Percentiles rank a stretch among this genome's conserved stretches.
phyloP scores from a whole-genome alignment of 2,797 vertebrate genomes.

The Hafferia zeledoni region DNA sequence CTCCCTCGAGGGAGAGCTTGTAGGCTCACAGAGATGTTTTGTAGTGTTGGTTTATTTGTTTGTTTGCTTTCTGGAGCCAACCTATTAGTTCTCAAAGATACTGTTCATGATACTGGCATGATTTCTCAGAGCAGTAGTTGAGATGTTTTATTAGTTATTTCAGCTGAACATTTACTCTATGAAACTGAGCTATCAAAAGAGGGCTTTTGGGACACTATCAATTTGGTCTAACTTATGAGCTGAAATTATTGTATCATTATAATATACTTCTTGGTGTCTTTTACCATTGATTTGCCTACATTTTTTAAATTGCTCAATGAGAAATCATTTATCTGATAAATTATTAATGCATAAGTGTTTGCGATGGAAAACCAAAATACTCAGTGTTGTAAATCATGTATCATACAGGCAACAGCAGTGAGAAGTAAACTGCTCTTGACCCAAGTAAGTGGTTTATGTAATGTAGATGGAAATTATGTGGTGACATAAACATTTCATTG shows the following conservation, averaged over 20 bases:
- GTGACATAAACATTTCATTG: background rate
- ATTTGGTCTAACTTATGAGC: background rate
- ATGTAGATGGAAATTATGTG: background rate
- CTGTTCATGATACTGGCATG: background rate
- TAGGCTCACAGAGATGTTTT: background rate
- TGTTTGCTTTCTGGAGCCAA: background rate
- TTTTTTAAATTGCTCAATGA: constrained; percentile 34
- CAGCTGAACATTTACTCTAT: background rate
- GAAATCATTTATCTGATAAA: constrained; percentile 53
- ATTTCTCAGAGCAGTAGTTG: constrained; percentile 25
- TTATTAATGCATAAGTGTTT: constrained; percentile 52
- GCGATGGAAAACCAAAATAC: background rate
- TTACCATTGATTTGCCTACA: constrained; percentile 19
- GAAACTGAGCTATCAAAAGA: constrained; percentile 32
- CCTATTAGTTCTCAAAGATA: background rate
- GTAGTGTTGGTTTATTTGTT: background rate
- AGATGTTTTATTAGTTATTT: constrained; percentile 10
- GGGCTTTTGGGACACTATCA: background rate
- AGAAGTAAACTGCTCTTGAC: background rate
- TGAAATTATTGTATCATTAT: background rate
- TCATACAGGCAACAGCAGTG: background rate
- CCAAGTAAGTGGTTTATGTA: background rate
- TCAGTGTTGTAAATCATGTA: background rate
- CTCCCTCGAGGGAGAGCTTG: background rate
- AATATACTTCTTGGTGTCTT: constrained; percentile 16